Evolutionary conservation across 2,113 vertebrate genomes (phyloP), one percentile per base, ranked within the genome.

Genomic region (Microtus richardsoni): DNA sequence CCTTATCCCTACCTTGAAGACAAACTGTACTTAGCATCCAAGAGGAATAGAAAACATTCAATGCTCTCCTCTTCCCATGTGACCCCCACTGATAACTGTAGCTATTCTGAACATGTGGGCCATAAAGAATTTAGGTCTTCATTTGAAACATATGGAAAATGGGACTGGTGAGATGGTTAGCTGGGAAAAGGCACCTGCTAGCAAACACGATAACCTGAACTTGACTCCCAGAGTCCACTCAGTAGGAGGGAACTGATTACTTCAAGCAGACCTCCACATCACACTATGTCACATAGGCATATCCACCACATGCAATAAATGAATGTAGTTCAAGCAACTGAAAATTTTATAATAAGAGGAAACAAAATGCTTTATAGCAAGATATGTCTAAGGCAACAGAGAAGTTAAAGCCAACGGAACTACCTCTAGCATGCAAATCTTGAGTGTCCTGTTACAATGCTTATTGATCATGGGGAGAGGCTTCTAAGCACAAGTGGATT

Each of bases 381-480:
- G 21, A 30, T 87, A 88, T 89, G 5, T 84, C 39, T 36, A 95
- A 86, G 33, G 74, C 2, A 64, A 87, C 2, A 84, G 39, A 30
- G 21, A 85, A 5, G 66, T 2, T 44, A 47, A 19, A 68, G 41
- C 7, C 41, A 84, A 28, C 36, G 84, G 52, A 74, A 89, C 83
- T 80, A 49, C 68, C 75, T 89, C 52, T 97, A 70, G 80, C 90
- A 74, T 70, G 2, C 0, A 0, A 7, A 95, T 82, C 41, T 82
- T 58, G 93, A 41, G n/a, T 91, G 77, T 41, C 60, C 62, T 82
- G 13, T 93, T 83, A 93, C 97, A 78, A 58, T 83, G 60, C 4
- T 70, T 96, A 82, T 68, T 93, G 84, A 97, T 96, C 89, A 89
- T 52, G 95, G 0, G 22, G 13, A 97, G 92, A 95, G 73, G 66